Evolutionary conservation across 2,888 invertebrate species (phyloP).

Genomic region (Arge pagana): DNA sequence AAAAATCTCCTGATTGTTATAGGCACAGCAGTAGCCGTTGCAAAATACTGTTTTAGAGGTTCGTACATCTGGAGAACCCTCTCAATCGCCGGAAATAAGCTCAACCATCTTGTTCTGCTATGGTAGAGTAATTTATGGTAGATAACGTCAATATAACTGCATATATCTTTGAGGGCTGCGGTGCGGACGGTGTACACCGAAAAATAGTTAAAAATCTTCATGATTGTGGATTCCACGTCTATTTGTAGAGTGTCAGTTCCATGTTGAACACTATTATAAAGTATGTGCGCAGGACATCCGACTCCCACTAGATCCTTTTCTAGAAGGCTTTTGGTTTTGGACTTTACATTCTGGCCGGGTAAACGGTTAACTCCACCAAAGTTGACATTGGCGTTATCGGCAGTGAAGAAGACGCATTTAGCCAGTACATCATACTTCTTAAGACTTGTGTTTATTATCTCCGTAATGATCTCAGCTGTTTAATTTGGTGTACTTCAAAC

Average conservation of each 20-base stretch:
- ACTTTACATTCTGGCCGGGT: constrained; percentile 34
- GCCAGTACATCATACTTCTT: constrained; percentile 27
- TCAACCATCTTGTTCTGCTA: constrained; percentile 32
- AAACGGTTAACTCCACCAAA: constrained; percentile 39
- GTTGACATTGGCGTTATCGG: constrained; percentile 45
- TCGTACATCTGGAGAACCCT: constrained; percentile 30
- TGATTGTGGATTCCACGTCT: constrained; percentile 32
- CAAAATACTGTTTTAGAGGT: constrained; percentile 33
- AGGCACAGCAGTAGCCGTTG: constrained; percentile 50
- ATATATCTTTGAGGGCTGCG: constrained; percentile 22
- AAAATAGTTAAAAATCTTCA: constrained; percentile 34
- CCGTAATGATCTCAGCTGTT: constrained; percentile 35
- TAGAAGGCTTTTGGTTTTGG: constrained; percentile 32
- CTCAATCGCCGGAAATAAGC: constrained; percentile 32
- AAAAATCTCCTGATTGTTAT: constrained; percentile 31
- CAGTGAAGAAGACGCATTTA: constrained; percentile 40
- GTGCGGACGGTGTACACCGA: constrained; percentile 19
- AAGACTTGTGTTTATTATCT: constrained; percentile 33
- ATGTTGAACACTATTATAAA: constrained; percentile 35
- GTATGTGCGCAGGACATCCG: constrained; percentile 38
- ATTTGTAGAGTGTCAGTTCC: constrained; percentile 33
- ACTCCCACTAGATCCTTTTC: constrained; percentile 35
- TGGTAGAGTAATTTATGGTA: constrained; percentile 28
- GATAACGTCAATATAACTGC: too few relatives aligned
- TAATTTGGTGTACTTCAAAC: constrained; percentile 34